Evolutionary conservation across 1,140 invertebrate genomes (phyloP).

Genomic region (Drosophila bocki): DNA sequence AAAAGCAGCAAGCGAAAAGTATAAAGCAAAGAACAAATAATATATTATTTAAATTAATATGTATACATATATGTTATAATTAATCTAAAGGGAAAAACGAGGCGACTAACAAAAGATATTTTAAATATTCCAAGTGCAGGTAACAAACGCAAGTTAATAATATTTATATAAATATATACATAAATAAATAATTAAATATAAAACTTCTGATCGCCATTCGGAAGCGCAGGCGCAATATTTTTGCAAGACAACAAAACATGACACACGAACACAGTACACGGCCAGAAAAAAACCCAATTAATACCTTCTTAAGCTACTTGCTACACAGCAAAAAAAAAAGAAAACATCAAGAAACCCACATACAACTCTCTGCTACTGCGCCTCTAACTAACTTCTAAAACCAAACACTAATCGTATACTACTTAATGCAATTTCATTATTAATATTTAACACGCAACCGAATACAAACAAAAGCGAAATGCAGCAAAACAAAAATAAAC

Average conservation of each 20-base stretch:
- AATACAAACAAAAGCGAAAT: constrained; percentile 50
- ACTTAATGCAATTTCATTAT: constrained; percentile 62
- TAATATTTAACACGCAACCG: constrained; percentile 57
- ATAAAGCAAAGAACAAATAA: constrained; percentile 20
- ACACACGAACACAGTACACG: constrained; percentile 19
- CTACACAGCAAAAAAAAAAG: constrained; percentile 20
- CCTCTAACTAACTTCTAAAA: constrained; percentile 61
- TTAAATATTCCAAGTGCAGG: constrained; percentile 59
- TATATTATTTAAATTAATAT: constrained; percentile 43
- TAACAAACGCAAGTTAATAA: constrained; percentile 53
- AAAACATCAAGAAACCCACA: constrained; percentile 24
- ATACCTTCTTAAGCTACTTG: constrained; percentile 41
- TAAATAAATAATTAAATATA: constrained; percentile 23
- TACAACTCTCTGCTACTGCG: constrained; percentile 56
- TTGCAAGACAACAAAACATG: constrained; percentile 33
- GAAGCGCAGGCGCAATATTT: constrained; percentile 53
- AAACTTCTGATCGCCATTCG: constrained; percentile 36
- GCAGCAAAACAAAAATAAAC: constrained; percentile 43
- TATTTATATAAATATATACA: constrained; percentile 46
- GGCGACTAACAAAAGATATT: constrained; percentile 33
- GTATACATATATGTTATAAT: constrained; percentile 48
- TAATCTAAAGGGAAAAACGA: constrained; percentile 40
- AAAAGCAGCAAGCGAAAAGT: constrained; percentile 9
- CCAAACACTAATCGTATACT: constrained; percentile 60
- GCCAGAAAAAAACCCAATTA: constrained; percentile 8